Conservation (phyloP, 2,797 vertebrate species). For the Picus viridis region DNA sequence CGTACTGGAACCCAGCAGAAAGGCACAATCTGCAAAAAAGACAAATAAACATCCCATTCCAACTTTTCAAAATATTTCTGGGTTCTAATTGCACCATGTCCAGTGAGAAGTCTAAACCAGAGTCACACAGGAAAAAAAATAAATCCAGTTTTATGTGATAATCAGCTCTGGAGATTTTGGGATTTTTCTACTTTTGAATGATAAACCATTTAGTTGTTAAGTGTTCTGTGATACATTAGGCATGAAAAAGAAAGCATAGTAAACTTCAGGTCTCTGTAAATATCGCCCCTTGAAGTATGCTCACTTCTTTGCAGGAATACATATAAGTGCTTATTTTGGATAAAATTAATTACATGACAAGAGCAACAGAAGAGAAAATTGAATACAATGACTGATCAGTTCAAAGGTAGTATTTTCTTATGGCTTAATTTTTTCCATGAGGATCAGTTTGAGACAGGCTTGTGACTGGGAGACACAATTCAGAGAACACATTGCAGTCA, state of each 20-base stretch:
- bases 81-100: neutral
- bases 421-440: neutral
- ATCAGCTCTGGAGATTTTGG: neutral
- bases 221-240: neutral
- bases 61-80: neutral
- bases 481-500: neutral
- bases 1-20: neutral
- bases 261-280: neutral
- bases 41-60: neutral
- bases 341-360: conserved; percentile 9
- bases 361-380: conserved; percentile 40
- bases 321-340: neutral
- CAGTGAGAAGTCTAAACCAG: neutral
- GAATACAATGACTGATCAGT: conserved; percentile 9
- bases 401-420: conserved; percentile 24
- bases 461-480: neutral
- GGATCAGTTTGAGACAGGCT: neutral
- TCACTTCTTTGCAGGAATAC: neutral
- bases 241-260: neutral
- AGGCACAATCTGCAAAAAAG: neutral
- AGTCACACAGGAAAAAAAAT: neutral
- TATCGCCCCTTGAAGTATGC: neutral
- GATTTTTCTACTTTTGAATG: neutral
- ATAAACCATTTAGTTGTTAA: neutral
- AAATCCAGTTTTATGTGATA: neutral